A percentile compares a stretch with the other conserved stretches of the same genome.
phyloP scores from a whole-genome alignment of 2,888 invertebrate genomes.

The Nemotelus nigrinus region DNA sequence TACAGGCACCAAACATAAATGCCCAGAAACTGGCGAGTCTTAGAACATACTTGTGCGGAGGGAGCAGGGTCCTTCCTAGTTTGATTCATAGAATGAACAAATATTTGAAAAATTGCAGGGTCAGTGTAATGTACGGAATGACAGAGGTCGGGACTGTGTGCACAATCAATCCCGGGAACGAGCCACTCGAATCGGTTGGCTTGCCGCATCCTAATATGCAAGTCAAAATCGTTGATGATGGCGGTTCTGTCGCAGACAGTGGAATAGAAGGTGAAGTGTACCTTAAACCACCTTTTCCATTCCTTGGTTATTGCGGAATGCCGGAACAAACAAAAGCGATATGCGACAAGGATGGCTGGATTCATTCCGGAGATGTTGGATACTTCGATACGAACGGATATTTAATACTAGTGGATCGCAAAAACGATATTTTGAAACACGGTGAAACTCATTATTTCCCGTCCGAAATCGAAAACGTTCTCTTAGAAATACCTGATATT shows the following conservation, averaged over 20 bases:
- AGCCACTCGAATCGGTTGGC: constrained; percentile 56
- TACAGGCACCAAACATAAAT: constrained; percentile 31
- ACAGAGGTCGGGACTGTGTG: constrained; percentile 53
- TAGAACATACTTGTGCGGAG: constrained; percentile 55
- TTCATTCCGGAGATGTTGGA: constrained; percentile 59
- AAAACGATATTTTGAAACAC: constrained; percentile 60
- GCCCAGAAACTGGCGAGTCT: constrained; percentile 47
- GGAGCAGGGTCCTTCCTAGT: constrained; percentile 48
- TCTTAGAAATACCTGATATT: constrained; percentile 56
- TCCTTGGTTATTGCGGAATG: constrained; percentile 58
- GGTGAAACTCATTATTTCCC: constrained; percentile 59
- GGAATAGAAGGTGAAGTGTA: constrained; percentile 58
- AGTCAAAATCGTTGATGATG: constrained; percentile 57
- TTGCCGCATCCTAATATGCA: constrained; percentile 55
- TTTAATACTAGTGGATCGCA: constrained; percentile 58
- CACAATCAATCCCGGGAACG: not conserved
- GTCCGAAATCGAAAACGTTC: constrained; percentile 58
- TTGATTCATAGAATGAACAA: constrained; percentile 20
- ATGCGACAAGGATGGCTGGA: constrained; percentile 56
- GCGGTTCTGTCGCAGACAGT: constrained; percentile 54
- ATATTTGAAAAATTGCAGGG: constrained; percentile 38
- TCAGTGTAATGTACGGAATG: constrained; percentile 41
- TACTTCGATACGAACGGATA: constrained; percentile 60
- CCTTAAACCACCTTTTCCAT: constrained; percentile 54
- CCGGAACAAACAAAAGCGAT: constrained; percentile 54